Evolutionary conservation across 2,888 invertebrate genomes (phyloP).

Genomic region (Pheosia gnoma): DNA sequence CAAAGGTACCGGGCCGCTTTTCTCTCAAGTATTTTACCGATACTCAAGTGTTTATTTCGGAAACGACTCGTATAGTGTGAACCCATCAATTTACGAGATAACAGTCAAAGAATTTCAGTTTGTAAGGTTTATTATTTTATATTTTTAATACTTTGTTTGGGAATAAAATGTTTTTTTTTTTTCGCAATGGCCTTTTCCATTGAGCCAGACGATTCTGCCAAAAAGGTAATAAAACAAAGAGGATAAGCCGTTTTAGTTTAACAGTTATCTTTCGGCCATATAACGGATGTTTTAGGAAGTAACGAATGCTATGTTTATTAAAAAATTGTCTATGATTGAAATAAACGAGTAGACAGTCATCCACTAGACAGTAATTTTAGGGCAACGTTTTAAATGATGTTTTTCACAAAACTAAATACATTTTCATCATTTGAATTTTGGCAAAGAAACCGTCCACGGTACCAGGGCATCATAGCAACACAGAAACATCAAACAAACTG

Average conservation of each 20-base stretch:
- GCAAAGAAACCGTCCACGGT: slow-evolving; percentile 49
- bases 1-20: not conserved
- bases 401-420: not conserved
- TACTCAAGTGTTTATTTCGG: slow-evolving; percentile 2
- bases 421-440: slow-evolving; percentile 2
- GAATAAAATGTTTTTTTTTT: not conserved
- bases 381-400: too few relatives aligned
- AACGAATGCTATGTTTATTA: not conserved
- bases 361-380: too few relatives aligned
- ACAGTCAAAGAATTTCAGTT: not conserved
- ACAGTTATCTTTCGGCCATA: not conserved
- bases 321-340: too few relatives aligned
- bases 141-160: not conserved
- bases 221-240: not conserved
- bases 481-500: slow-evolving; percentile 76
- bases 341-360: too few relatives aligned
- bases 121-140: not conserved
- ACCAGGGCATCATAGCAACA: slow-evolving; percentile 70
- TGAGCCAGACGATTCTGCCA: too few relatives aligned
- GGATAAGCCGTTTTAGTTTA: not conserved
- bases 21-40: slow-evolving; percentile 1
- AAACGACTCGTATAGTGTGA: slow-evolving; percentile 3
- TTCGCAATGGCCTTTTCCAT: too few relatives aligned
- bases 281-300: not conserved
- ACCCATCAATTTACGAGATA: slow-evolving; percentile 5